Evolutionary conservation across 2,113 vertebrate genomes (phyloP), one percentile per base, ranked within the genome.

Genomic region (Cariama cristata): DNA sequence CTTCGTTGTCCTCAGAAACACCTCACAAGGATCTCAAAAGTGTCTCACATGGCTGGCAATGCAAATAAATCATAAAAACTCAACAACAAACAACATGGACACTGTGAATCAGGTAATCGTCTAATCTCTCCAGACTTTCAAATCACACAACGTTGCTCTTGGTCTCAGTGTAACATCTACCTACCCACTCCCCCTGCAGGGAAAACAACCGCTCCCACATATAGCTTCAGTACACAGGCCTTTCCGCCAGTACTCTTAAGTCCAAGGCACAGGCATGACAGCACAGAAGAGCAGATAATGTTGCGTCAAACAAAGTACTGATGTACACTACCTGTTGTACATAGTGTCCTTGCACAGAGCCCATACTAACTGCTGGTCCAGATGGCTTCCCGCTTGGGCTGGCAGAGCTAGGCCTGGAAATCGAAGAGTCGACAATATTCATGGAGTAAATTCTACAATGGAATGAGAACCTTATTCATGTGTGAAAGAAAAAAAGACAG

Each of bases 301-400:
- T 2, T 26, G 68, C 63, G 59, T 50, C 68, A 60, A 14, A 53
- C 35, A 10, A 18, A 83, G 79, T 18, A n/a, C n/a, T 76, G 53
- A 16, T 56, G 67, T 89, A 69, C 86, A 69, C 97, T 98, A 99
- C 99, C 99, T 99, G 99, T 66, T 99, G 99, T 64, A 99, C 94
- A 89, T 99, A 99, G 98, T 99, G 99, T 98, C 99, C 98, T 81
- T 99, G 99, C 84, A 99, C 98, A 96, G 99, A 98, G 92, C 99
- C 99, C 93, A 99, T 97, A 59, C 97, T 97, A 96, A 98, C 97
- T 96, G 98, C 98, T 88, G 98, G 98, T 98, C 99, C 99, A 86
- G 99, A 99, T 8, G 99, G 96, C 96, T 99, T 99, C 95, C 99
- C 99, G 86, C 99, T 99, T 94, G 99, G 99, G 97, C 99, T 99